phyloP scores from a whole-genome alignment of 2,888 invertebrate species.

The Agrochola lychnidis region DNA sequence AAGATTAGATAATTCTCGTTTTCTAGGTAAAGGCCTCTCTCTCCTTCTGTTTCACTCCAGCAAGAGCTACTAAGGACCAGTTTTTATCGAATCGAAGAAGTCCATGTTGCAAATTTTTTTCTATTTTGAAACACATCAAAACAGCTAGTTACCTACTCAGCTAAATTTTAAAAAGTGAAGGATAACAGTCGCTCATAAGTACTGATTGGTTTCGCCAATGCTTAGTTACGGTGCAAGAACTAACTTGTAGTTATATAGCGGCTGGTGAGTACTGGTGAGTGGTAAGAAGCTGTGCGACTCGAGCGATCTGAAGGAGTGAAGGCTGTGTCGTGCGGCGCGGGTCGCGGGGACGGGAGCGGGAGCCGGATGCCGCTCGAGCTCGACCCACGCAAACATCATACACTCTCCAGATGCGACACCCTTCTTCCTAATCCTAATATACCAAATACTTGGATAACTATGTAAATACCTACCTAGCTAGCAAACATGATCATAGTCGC shows the following conservation, averaged over 20 bases:
- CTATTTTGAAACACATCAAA: neutral
- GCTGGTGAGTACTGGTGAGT: neutral
- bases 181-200: neutral
- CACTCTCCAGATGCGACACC: constrained; percentile 45
- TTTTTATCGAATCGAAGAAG: neutral
- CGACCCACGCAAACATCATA: constrained; percentile 33
- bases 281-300: constrained; percentile 12
- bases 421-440: neutral
- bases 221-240: neutral
- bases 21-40: neutral
- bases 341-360: neutral
- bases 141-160: neutral
- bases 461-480: too few relatives aligned
- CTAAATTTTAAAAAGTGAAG: neutral
- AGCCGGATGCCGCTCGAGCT: constrained; percentile 40
- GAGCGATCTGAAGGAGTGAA: constrained; percentile 37
- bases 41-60: neutral
- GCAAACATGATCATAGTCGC: too few relatives aligned
- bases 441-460: too few relatives aligned
- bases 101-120: neutral
- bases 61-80: neutral
- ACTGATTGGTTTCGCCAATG: neutral
- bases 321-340: constrained; percentile 38
- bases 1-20: neutral
- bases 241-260: constrained; percentile 14